phyloP scores from a whole-genome alignment of 2,113 vertebrate genomes.

The Serilophus lunatus region DNA sequence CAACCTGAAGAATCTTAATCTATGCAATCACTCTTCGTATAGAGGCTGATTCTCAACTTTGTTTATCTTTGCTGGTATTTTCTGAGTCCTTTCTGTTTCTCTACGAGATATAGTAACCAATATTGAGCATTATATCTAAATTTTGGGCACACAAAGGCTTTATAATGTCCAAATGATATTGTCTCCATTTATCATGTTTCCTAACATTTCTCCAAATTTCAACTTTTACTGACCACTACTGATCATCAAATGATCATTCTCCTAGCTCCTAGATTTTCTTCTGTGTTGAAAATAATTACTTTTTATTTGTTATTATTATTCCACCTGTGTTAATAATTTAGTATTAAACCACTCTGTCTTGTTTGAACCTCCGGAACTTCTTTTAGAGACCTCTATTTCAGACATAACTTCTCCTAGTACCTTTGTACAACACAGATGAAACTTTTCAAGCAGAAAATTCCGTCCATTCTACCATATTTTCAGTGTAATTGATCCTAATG shows the following conservation, averaged over 20 bases:
- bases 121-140: neutral
- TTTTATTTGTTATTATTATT: neutral
- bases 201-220: neutral
- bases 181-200: neutral
- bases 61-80: neutral
- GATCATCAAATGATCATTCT: neutral
- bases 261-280: neutral
- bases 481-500: slow-evolving; percentile 31
- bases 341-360: neutral
- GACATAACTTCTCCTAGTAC: neutral
- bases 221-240: neutral
- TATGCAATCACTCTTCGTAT: neutral
- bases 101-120: neutral
- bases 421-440: neutral
- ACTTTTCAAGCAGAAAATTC: neutral
- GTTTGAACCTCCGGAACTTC: neutral
- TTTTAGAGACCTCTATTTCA: neutral
- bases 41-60: neutral
- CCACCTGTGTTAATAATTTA: neutral
- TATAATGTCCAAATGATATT: neutral
- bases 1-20: neutral
- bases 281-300: neutral
- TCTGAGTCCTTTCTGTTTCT: neutral
- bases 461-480: neutral
- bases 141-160: neutral